Evolutionary conservation across 2,113 vertebrate genomes (phyloP).

Genomic region (Semnornis frantzii): DNA sequence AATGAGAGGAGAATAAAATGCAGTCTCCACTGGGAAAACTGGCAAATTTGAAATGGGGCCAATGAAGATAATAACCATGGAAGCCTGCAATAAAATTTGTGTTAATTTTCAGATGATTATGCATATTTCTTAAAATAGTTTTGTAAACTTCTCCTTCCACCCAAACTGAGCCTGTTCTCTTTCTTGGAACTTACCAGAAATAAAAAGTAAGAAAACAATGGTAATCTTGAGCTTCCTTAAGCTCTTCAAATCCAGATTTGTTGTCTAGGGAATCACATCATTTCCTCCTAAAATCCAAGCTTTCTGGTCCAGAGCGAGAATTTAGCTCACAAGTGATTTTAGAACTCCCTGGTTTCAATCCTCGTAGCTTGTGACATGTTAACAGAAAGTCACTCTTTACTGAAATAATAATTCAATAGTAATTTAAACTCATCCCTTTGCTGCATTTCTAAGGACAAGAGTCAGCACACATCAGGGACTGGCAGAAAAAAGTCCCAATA

Average conservation of each 20-base stretch:
- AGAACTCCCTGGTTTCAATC: background rate
- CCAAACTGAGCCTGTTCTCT: background rate
- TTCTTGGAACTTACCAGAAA: background rate
- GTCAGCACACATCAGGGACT: background rate
- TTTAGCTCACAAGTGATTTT: background rate
- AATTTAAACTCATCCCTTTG: background rate
- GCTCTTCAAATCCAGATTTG: constrained; percentile 18
- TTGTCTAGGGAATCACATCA: constrained; percentile 25
- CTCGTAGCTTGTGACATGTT: background rate
- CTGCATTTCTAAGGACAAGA: background rate
- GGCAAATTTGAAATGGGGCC: constrained; percentile 3
- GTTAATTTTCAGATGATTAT: constrained; percentile 20
- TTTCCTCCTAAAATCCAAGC: constrained; percentile 19
- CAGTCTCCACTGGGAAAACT: background rate
- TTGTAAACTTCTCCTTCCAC: background rate
- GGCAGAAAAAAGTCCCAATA: background rate
- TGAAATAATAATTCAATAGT: background rate
- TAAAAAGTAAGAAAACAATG: background rate
- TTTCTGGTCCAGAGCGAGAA: background rate
- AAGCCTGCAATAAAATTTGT: background rate
- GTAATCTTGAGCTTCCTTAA: constrained; percentile 6
- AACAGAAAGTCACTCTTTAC: background rate
- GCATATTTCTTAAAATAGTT: constrained; percentile 9
- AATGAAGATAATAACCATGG: constrained; percentile 27
- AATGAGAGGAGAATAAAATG: background rate